phyloP scores from a whole-genome alignment of 2,797 vertebrate species.

The Nasua narica region DNA sequence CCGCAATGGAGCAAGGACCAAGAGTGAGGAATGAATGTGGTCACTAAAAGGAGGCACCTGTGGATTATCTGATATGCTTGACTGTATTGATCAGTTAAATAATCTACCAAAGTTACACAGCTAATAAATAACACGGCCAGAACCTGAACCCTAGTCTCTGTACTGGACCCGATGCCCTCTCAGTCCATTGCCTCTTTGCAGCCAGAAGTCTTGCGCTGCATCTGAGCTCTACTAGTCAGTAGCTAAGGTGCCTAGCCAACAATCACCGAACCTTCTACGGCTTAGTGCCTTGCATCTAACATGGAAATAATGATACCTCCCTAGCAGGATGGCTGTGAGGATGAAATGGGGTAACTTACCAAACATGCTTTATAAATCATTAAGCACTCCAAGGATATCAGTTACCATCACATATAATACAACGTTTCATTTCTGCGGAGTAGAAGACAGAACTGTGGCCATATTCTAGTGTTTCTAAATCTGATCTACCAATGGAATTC shows the following conservation, averaged over 20 bases:
- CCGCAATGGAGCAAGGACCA: background rate
- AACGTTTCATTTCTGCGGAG: constrained; percentile 1
- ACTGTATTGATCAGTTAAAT: background rate
- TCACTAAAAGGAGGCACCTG: background rate
- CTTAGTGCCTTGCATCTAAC: background rate
- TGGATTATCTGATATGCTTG: background rate
- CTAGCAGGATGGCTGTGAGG: background rate
- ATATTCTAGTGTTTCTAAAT: background rate
- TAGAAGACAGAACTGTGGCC: background rate
- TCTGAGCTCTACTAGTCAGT: background rate
- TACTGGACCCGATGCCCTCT: background rate
- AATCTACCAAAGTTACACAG: background rate
- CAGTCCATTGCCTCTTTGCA: background rate
- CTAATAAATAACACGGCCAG: background rate
- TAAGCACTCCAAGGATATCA: background rate
- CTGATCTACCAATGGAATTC: background rate
- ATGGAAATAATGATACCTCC: background rate
- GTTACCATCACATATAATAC: background rate
- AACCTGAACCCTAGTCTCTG: background rate
- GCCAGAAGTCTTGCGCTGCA: background rate
- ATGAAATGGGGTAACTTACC: background rate
- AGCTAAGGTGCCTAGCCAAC: background rate
- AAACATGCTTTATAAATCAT: constrained; percentile 9
- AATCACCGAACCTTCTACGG: background rate
- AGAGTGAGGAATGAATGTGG: background rate